A percentile compares a stretch with the other conserved stretches of the same genome.
Evolutionary conservation across 1,140 invertebrate species (phyloP).

Genomic region (Atopsyche davidsoni): DNA sequence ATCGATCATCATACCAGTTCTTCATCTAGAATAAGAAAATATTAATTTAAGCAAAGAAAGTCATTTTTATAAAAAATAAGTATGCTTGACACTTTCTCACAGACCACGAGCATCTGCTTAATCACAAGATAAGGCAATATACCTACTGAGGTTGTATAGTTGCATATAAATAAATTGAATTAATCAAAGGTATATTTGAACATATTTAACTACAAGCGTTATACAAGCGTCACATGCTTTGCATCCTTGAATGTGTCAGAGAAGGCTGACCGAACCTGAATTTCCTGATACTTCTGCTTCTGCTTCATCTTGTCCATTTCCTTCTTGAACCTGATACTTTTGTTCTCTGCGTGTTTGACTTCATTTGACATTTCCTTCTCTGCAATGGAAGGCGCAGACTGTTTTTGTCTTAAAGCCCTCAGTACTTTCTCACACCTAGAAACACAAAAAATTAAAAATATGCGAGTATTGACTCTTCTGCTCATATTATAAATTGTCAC

Average conservation of each 20-base stretch:
- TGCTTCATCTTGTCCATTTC: conserved; percentile 36
- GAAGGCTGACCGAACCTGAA: conserved; percentile 31
- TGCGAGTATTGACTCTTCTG: no score
- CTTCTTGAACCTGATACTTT: conserved; percentile 31
- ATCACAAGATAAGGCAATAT: background rate
- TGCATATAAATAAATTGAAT: conserved; percentile 6
- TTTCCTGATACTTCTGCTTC: conserved; percentile 36
- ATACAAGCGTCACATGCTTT: background rate
- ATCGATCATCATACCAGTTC: conserved; percentile 45
- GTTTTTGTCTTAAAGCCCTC: conserved; percentile 35
- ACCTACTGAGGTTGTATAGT: background rate
- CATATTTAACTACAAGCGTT: background rate
- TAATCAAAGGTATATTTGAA: conserved; percentile 8
- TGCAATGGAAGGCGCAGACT: conserved; percentile 34
- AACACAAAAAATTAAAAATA: conserved; percentile 16
- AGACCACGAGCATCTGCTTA: background rate
- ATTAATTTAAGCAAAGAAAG: conserved; percentile 2
- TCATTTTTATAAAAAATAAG: background rate
- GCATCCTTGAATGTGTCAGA: background rate
- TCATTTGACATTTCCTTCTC: conserved; percentile 36
- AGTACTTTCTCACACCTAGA: conserved; percentile 38
- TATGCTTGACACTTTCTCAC: background rate
- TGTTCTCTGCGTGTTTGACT: conserved; percentile 31
- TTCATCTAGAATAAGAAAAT: conserved; percentile 38
- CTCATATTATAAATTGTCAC: no score